These are phyloP conservation scores for Hemichromis elongatus DNA, from an alignment of 2,113 vertebrate genomes.

Conservation along the genomic window DNA sequence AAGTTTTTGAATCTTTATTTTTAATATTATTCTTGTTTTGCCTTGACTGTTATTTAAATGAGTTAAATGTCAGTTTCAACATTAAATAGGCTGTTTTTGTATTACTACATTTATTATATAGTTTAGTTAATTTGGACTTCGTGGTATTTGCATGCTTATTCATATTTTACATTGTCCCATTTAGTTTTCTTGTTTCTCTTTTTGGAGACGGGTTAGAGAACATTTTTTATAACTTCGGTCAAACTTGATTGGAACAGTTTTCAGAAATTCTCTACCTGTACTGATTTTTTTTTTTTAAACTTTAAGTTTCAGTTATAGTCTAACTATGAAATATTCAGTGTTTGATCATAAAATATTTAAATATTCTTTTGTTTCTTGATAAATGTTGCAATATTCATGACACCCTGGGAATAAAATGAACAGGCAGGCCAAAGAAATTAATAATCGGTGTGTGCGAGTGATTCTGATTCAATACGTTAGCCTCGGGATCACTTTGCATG, in stretches of 20 bases:
- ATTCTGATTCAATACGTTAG: not conserved
- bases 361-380: not conserved
- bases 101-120: fast-evolving
- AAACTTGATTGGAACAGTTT: not conserved
- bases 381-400: not conserved
- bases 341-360: not conserved
- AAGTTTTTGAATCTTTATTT: not conserved
- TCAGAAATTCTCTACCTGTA: not conserved
- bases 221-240: not conserved
- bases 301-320: not conserved
- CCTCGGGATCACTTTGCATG: not conserved
- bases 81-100: not conserved
- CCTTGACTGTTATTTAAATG: not conserved
- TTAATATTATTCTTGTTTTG: not conserved
- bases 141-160: not conserved
- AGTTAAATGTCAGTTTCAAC: not conserved
- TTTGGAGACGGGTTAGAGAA: not conserved
- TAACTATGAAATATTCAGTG: not conserved
- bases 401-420: not conserved
- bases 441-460: not conserved
- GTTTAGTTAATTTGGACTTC: not conserved
- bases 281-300: not conserved
- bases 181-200: not conserved
- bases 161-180: not conserved
- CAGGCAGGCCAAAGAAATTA: not conserved